Conservation (phyloP, 1,140 invertebrate genomes). For the Zaprionus inermis region DNA sequence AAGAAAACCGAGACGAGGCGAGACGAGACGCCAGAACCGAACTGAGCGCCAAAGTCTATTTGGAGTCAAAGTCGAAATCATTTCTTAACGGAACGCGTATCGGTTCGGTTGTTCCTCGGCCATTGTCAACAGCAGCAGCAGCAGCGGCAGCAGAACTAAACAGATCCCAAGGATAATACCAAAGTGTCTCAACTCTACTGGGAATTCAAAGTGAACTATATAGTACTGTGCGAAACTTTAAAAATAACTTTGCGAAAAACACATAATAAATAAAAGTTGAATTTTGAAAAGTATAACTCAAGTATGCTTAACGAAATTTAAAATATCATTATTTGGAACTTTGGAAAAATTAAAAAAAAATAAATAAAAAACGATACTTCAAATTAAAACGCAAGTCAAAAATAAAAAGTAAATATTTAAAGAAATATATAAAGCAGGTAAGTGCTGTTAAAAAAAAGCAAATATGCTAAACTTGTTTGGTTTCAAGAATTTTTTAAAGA, state of each 20-base stretch:
- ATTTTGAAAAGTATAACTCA: background rate
- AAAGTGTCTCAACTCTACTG: conserved; percentile 5
- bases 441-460: background rate
- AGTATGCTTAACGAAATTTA: background rate
- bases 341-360: too few relatives aligned
- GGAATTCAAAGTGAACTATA: conserved; percentile 14
- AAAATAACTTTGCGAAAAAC: background rate
- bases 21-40: conserved; percentile 39
- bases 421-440: background rate
- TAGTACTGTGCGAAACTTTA: background rate
- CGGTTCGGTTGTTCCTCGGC: conserved; percentile 68
- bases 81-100: conserved; percentile 81
- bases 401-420: too few relatives aligned
- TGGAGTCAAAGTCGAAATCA: conserved; percentile 75
- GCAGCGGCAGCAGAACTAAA: background rate
- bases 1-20: conserved; percentile 60
- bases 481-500: too few relatives aligned
- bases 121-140: background rate
- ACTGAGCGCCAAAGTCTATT: conserved; percentile 73
- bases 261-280: background rate
- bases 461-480: too few relatives aligned
- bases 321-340: background rate
- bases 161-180: conserved; percentile 19
- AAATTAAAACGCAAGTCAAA: too few relatives aligned
- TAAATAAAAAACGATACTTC: too few relatives aligned